Base-by-base conservation (phyloP, 2,888 invertebrate genomes). In the Bellardia bayeri region DNA sequence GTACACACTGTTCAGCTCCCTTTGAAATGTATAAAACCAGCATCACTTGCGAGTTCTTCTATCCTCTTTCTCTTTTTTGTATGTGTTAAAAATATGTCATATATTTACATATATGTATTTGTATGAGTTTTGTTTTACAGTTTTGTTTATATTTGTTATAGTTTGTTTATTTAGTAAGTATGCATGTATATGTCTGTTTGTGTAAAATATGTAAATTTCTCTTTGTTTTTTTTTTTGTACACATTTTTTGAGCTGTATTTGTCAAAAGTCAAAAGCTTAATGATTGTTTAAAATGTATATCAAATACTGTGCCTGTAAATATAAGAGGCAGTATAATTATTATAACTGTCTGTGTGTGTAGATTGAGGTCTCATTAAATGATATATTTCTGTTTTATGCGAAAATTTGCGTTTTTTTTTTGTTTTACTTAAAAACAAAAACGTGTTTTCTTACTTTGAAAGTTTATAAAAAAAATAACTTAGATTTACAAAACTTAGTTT, bases 231-330 rank as follows among this genome's bases (percentile, higher is more conserved):
- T 56, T 14, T 5, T 66, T 51, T 51, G n/a, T 40, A n/a, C 7
- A 6, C 40, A 6, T 40, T 45, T 74, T 56, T 30, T 33, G 1
- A 74, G n/a, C 11, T 54, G 16, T 23, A n/a, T 80, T 75, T 74
- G 63, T 56, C 8, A 75, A 71, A 64, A 84, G 83, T 79, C 78
- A 83, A 71, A 76, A 64, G 63, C 63, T 56, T 72, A 64, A 84
- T 66, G 45, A 79, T 72, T 78, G 30, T 71, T 71, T 54, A 71
- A 83, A 71, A 45, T 64, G 71, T 66, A 75, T 66, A 58, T 72
- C 33, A 76, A 63, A 58, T 81, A 42, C 40, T 23, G 14, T 76
- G 74, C 7, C 7, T 40, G 45, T 13, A 13, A 11, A 42, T 23
- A 42, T n/a, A n/a, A 6, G 66, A 9, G 66, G 13, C 6, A 9